Base-by-base conservation (phyloP, 2,888 invertebrate species). In the Cephalotes varians region DNA sequence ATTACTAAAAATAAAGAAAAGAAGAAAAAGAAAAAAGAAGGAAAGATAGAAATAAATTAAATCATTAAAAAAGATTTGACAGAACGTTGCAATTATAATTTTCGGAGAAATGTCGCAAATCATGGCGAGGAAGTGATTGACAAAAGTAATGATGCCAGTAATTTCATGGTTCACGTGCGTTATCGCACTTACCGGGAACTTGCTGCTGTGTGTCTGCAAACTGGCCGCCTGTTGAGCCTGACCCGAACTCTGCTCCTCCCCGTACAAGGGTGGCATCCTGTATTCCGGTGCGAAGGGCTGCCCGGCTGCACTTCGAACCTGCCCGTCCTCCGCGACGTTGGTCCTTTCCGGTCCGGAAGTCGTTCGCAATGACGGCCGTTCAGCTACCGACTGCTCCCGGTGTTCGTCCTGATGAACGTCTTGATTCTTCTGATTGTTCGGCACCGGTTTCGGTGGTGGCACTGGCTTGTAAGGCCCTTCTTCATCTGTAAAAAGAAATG, bases 171-270 rank as follows among this genome's bases (percentile, higher is more conserved):
- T 54, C 25, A 95, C 6, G 31, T 58, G 15, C 56, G 51, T 54
- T 49, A 82, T 77, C 96, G 25, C n/a, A 86, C 91, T 96, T 95
- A 97, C 97, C 93, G 97, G 97, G 95, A 97, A 97, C 94, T 97
- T 97, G 90, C 96, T 97, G 90, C 97, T 97, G 94, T 97, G 97
- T 40, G 97, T 97, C 94, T 97, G 97, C 25, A 97, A 95, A 89
- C 92, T 94, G 64, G 93, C 94, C 92, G 91, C 95, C 93, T 90
- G 94, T 93, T 91, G 94, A 85, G 92, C 94, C 92, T 91, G 95
- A 94, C 92, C 94, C 93, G 95, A 95, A 92, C 88, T 94, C 91
- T 91, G 95, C 92, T 94, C 94, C 83, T 94, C 94, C 86, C 93
- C 94, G 91, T 94, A 94, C 84, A 94, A 88, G 82, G 94, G 93